phyloP scores from a whole-genome alignment of 2,888 invertebrate genomes.

The Ischnura elegans region DNA sequence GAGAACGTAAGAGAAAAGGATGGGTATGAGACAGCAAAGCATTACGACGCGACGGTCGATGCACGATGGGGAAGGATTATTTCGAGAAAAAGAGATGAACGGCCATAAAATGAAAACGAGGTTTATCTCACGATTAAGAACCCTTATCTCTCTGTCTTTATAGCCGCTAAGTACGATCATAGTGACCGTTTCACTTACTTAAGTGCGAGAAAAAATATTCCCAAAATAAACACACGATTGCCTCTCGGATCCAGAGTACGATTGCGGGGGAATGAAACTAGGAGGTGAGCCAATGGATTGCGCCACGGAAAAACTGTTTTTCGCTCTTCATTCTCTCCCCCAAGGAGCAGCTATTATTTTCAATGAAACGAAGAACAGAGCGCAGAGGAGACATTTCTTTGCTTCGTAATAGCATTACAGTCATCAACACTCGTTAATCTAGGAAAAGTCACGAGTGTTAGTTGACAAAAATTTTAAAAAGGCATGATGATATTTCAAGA shows the following conservation, averaged over 20 bases:
- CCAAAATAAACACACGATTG: slow-evolving; percentile 13
- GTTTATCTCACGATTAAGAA: slow-evolving; percentile 59
- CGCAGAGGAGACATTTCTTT: too few relatives aligned
- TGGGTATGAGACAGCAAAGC: neutral
- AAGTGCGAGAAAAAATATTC: slow-evolving; percentile 56
- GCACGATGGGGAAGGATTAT: neutral
- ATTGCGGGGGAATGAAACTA: neutral
- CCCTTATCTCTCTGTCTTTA: slow-evolving; percentile 62
- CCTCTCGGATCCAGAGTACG: neutral
- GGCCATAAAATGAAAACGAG: slow-evolving; percentile 47
- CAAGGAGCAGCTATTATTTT: neutral
- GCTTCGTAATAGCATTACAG: too few relatives aligned
- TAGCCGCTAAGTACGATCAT: slow-evolving; percentile 46
- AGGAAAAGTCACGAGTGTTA: too few relatives aligned
- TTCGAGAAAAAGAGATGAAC: neutral
- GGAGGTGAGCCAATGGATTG: neutral
- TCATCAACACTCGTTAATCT: too few relatives aligned
- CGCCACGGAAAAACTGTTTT: neutral
- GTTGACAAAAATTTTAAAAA: too few relatives aligned
- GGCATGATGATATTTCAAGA: too few relatives aligned
- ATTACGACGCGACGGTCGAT: neutral
- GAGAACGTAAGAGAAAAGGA: neutral
- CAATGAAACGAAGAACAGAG: too few relatives aligned
- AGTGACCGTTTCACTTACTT: slow-evolving; percentile 53
- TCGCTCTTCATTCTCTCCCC: neutral